These are phyloP conservation scores for Mamestra brassicae DNA, from an alignment of 2,888 invertebrate genomes.

Conservation along the genomic window DNA sequence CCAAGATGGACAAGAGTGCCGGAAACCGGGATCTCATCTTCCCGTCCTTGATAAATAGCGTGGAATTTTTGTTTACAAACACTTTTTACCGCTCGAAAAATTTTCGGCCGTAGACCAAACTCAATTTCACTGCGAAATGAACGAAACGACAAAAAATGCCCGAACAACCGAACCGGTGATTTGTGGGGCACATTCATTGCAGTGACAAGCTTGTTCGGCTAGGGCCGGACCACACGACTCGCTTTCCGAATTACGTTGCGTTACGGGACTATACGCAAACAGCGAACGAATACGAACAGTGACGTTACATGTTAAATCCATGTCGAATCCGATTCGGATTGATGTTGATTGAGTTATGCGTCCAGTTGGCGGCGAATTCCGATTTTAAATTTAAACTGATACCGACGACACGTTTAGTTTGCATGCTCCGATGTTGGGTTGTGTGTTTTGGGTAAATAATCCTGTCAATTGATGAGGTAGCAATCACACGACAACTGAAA, in stretches of 20 bases:
- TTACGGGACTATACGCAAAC: constrained; percentile 73
- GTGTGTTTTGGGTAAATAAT: not conserved
- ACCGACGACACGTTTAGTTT: constrained; percentile 49
- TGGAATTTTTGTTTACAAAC: constrained; percentile 76
- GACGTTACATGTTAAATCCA: constrained; percentile 84
- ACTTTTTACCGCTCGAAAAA: constrained; percentile 75
- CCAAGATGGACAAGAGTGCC: constrained; percentile 54
- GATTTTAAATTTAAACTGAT: constrained; percentile 63
- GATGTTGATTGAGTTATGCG: constrained; percentile 88
- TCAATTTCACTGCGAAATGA: constrained; percentile 87
- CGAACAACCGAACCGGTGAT: constrained; percentile 85
- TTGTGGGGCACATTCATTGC: constrained; percentile 89
- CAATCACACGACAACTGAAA: not conserved
- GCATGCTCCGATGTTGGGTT: constrained; percentile 25
- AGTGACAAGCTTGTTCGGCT: constrained; percentile 87
- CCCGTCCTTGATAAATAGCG: constrained; percentile 67
- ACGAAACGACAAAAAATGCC: constrained; percentile 86
- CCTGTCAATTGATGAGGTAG: not conserved
- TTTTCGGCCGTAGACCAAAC: constrained; percentile 80
- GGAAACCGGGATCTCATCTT: constrained; percentile 67
- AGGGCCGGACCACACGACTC: constrained; percentile 78
- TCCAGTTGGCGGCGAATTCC: constrained; percentile 59
- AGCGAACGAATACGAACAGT: constrained; percentile 70
- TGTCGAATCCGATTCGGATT: constrained; percentile 79
- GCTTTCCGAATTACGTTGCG: constrained; percentile 77